These are phyloP conservation scores for Leptinotarsa lineolata DNA, from an alignment of 1,140 invertebrate species.

Conservation along the genomic window DNA sequence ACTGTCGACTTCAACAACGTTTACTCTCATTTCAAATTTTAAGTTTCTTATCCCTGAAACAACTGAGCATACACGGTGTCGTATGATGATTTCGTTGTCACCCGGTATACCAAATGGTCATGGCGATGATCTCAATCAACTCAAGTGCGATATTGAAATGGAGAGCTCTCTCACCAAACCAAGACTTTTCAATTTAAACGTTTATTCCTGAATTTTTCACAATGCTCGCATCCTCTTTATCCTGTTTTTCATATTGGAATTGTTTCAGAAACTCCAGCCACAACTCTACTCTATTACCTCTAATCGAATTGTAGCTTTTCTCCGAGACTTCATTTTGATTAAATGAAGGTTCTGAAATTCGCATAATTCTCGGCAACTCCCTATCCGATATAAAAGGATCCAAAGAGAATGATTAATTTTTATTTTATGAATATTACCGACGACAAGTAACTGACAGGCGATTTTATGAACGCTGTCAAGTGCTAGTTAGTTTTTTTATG, in stretches of 20 bases:
- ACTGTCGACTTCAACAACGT: no score
- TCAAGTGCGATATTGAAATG: no score
- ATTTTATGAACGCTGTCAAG: slow-evolving; percentile 6
- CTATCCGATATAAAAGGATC: not conserved
- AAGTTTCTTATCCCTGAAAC: no score
- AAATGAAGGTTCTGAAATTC: not conserved
- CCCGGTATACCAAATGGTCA: no score
- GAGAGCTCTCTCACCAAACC: no score
- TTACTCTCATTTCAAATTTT: no score
- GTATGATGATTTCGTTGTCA: no score
- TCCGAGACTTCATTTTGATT: not conserved
- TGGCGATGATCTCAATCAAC: no score
- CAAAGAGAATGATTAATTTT: not conserved
- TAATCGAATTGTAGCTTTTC: slow-evolving; percentile 6
- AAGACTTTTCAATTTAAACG: not conserved
- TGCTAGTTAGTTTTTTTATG: not conserved
- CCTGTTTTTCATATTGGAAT: not conserved
- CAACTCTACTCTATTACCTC: not conserved
- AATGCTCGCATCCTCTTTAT: not conserved
- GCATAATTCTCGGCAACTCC: not conserved
- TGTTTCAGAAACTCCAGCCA: not conserved
- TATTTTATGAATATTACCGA: slow-evolving; percentile 3
- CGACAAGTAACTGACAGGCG: slow-evolving; percentile 5
- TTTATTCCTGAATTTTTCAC: not conserved
- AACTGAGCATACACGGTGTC: no score